A percentile compares a stretch with the other conserved stretches of the same genome.
These are phyloP conservation scores for Nematostella vectensis DNA, from an alignment of 92 coral and sea anemone genomes.

Conservation along the genomic window DNA sequence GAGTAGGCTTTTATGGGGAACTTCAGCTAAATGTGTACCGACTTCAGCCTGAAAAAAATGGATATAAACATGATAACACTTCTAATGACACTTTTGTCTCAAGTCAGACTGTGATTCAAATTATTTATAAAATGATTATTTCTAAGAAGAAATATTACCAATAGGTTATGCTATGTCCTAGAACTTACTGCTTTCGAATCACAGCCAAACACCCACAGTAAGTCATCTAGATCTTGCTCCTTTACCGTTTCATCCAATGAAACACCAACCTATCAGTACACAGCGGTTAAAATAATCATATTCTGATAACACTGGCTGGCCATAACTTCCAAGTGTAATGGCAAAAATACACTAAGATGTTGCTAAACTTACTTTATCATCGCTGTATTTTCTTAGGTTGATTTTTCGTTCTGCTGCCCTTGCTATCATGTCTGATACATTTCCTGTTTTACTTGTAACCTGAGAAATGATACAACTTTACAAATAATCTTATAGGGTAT, in stretches of 20 bases:
- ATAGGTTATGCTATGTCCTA: no score
- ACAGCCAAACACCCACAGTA: slow-evolving; percentile 83
- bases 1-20: slow-evolving; percentile 57
- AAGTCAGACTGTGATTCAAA: no score
- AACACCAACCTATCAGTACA: slow-evolving; percentile 75
- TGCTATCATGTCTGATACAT: slow-evolving; percentile 49
- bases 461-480: slow-evolving; percentile 4
- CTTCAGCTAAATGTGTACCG: slow-evolving; percentile 57
- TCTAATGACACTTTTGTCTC: no score
- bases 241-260: slow-evolving; percentile 87
- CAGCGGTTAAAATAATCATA: no score
- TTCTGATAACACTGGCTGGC: not conserved
- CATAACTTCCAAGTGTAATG: no score
- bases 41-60: slow-evolving; percentile 41
- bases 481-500: no score
- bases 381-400: slow-evolving; percentile 67
- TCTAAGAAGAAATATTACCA: no score
- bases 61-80: not conserved
- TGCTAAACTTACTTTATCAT: slow-evolving; percentile 43
- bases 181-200: slow-evolving; percentile 62
- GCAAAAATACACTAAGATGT: no score
- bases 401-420: slow-evolving; percentile 75
- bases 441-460: slow-evolving; percentile 70
- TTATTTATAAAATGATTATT: no score
- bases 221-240: slow-evolving; percentile 81